Conservation (phyloP, 2,797 vertebrate species). For the Triplophysa yarkandensis region DNA sequence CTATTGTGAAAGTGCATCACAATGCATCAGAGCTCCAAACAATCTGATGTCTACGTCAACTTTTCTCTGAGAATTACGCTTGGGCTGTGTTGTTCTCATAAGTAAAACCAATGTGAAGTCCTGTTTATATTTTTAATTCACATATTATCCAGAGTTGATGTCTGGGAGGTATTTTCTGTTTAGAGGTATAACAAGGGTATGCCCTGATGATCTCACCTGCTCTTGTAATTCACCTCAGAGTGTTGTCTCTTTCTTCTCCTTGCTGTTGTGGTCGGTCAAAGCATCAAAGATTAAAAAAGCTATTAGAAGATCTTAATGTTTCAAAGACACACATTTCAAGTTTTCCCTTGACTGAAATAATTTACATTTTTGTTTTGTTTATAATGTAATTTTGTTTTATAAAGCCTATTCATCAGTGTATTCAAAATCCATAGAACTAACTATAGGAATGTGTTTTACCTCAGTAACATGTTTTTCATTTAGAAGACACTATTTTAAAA, state of each 20-base stretch:
- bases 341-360: no score
- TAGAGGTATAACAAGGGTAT: not conserved
- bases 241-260: not conserved
- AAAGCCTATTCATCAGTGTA: no score
- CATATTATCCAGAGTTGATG: no score
- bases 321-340: no score
- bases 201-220: not conserved
- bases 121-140: no score
- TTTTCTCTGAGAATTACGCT: not conserved
- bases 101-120: not conserved
- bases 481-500: no score
- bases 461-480: no score
- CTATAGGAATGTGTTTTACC: no score
- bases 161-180: not conserved
- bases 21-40: not conserved
- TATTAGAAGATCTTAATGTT: not conserved
- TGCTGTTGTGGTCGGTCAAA: conserved; percentile 12
- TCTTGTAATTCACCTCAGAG: not conserved
- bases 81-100: not conserved
- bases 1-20: not conserved
- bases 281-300: not conserved
- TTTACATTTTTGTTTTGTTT: no score
- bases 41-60: not conserved
- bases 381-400: no score
- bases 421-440: no score